Evolutionary conservation across 2,797 vertebrate species (phyloP), one percentile per base, ranked within the genome.

Genomic region (Premnoplex brunnescens): DNA sequence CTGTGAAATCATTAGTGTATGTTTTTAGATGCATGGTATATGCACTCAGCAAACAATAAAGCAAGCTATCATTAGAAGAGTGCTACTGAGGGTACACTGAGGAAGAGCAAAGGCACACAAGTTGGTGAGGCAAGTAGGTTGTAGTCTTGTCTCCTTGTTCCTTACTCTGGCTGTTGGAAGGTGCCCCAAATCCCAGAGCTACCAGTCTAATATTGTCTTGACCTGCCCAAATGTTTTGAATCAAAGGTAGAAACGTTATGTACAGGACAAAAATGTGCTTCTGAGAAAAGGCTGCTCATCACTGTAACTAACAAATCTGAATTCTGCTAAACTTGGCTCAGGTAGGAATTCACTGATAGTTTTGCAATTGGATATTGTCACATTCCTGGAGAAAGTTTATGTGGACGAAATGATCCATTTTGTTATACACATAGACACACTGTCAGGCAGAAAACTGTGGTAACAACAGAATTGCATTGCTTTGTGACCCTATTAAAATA

Each of bases 351-450:
- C 39, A 69, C 49, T 54, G 72, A 18, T 91, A 68, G 48, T 93
- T 91, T 93, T 84, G 75, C 67, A 84, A 63, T 60, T 95, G 83
- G 34, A 44, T 88, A 59, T 84, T 79, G 74, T 79, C 27, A 34
- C 11, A n/a, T 95, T 95, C 34, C 63, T 79, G 55, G 41, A n/a
- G 52, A 71, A 84, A 88, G 24, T 12, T 76, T 48, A 78, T 73
- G 28, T 59, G 58, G 52, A 59, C 3, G 7, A 86, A 84, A 67
- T 81, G 63, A 60, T 84, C 93, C 11, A 37, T 86, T 94, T 93
- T 88, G 28, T 73, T 88, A 37, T 32, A 30, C 0, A 0, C 14
- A 52, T 9, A 87, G 71, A 34, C 21, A 62, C 16, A 54, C 37
- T 84, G 81, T 88, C 52, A 88, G 36, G 49, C 20, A 86, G 76